Evolutionary conservation across 2,113 vertebrate genomes (phyloP), one percentile per base, ranked within the genome.

Genomic region (Seriola aureovittata): DNA sequence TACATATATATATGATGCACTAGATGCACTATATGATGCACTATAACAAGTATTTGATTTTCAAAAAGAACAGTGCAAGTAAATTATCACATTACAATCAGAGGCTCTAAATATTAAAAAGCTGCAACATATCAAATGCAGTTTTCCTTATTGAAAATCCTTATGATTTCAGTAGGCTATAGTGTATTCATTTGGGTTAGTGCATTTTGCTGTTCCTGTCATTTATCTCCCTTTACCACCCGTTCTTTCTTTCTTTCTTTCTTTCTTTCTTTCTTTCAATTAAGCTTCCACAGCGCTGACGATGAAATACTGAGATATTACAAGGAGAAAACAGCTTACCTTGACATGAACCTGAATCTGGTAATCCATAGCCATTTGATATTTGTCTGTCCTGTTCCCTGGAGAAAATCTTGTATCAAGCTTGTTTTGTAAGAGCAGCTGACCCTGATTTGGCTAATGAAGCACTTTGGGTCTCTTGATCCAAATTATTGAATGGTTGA

Each of bases 361-460:
- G 58, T 70, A 71, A 25, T 57, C 10, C 65, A 80, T 75, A 10
- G 40, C 10, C 10, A 9, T 5, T 50, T 50, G 5, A 19, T 50
- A 19, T 50, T 32, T 71, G 36, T 17, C 1, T 48, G 48, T 32
- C 8, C n/a, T 7, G 16, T 40, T 58, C 21, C 19, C 40, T 50
- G n/a, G 21, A 19, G 44, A 52, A 13, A 38, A 19, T 32, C 3
- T 76, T 21, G 21, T 42, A 21, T 16, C 68, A 67, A 50, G 8
- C 9, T 17, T 10, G 21, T 34, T 82, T 50, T 29, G 17, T 34
- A 78, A 65, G 40, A 60, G 42, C 60, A 58, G n/a, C 38, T 63
- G 70, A 78, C 52, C 65, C 16, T 52, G 12, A 50, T 72, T 67
- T 38, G 7, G 40, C 46, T 4, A 17, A 38, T 64, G 50, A 21